These are phyloP conservation scores for Actenoides hombroni DNA, from an alignment of 2,113 vertebrate genomes.

Conservation along the genomic window DNA sequence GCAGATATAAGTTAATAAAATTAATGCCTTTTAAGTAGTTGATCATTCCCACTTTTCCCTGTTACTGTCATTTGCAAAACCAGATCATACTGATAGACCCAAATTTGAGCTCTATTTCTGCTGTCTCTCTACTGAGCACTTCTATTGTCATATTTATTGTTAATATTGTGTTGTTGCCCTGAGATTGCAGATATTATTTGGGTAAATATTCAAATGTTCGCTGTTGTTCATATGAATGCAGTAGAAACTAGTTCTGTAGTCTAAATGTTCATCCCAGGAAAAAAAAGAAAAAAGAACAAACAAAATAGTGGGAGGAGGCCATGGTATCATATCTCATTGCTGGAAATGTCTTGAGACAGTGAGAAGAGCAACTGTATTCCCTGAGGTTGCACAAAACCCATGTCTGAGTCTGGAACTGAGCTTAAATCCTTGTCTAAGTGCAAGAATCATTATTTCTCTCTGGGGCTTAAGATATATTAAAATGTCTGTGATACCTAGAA, in stretches of 20 bases:
- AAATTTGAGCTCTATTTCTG: conserved; percentile 1
- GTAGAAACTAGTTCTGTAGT: background rate
- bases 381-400: background rate
- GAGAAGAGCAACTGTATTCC: background rate
- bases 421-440: background rate
- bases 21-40: background rate
- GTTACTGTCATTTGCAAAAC: background rate
- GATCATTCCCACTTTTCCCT: background rate
- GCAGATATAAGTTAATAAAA: background rate
- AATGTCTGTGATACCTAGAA: background rate
- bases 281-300: background rate
- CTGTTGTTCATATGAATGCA: background rate
- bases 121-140: background rate
- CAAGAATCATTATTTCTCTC: background rate
- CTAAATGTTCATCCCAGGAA: background rate
- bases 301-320: background rate
- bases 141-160: background rate
- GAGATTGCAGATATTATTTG: background rate
- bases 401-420: background rate
- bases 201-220: background rate
- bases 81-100: background rate
- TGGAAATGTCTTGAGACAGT: background rate
- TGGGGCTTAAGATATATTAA: background rate
- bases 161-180: background rate
- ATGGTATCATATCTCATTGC: background rate